phyloP scores from a whole-genome alignment of 2,888 invertebrate species.

The Branchinecta sandiegonensis region DNA sequence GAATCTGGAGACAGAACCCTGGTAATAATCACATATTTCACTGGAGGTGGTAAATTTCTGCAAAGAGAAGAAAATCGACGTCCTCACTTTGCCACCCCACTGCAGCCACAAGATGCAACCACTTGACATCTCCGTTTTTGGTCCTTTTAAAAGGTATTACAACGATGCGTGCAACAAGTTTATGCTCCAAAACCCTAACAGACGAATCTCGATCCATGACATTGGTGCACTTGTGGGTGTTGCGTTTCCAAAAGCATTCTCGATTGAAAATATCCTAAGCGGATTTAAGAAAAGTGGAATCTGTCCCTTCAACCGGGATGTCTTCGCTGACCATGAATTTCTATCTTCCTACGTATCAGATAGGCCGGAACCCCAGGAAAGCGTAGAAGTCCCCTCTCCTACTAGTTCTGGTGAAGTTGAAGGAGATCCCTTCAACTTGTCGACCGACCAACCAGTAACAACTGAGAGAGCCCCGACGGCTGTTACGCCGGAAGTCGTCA shows the following conservation, averaged over 20 bases:
- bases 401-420: no score
- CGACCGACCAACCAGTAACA: neutral
- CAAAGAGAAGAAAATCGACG: slow-evolving; percentile 33
- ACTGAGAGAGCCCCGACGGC: slow-evolving; percentile 1
- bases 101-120: no score
- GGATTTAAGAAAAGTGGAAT: slow-evolving; percentile 32
- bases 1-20: neutral
- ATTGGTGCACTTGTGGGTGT: slow-evolving; percentile 31
- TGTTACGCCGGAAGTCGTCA: slow-evolving; percentile 12
- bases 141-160: no score
- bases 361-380: no score
- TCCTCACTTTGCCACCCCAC: slow-evolving; percentile 35
- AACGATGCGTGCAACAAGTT: slow-evolving; percentile 31
- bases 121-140: no score
- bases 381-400: no score
- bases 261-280: slow-evolving; percentile 33
- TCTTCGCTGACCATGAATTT: no score
- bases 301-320: no score
- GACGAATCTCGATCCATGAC: slow-evolving; percentile 33
- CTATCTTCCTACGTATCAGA: no score
- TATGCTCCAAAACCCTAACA: slow-evolving; percentile 33
- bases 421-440: slow-evolving; percentile 19
- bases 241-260: slow-evolving; percentile 32
- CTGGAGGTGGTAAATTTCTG: slow-evolving; percentile 29
- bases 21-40: slow-evolving; percentile 28